Evolutionary conservation across 2,797 vertebrate genomes (phyloP).

Genomic region (Takifugu rubripes): DNA sequence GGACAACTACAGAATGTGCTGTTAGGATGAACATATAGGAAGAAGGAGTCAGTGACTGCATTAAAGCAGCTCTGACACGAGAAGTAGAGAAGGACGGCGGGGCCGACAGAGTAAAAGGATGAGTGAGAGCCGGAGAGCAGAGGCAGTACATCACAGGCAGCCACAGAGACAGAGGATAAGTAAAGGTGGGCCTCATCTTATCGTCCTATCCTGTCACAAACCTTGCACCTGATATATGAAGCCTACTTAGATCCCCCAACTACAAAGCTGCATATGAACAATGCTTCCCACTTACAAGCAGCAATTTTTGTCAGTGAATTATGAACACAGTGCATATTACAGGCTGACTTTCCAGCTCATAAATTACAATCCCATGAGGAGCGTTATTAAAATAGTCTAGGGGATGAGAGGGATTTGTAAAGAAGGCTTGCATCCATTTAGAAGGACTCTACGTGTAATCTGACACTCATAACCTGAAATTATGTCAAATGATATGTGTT

Average conservation of each 20-base stretch:
- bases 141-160: constrained; percentile 63
- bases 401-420: constrained; percentile 16
- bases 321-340: constrained; percentile 35
- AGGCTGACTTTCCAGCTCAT: constrained; percentile 28
- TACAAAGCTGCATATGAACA: constrained; percentile 47
- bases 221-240: constrained; percentile 61
- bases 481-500: not conserved
- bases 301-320: constrained; percentile 54
- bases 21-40: constrained; percentile 28
- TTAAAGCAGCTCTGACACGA: constrained; percentile 42
- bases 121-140: constrained; percentile 61
- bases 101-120: constrained; percentile 54
- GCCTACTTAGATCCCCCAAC: constrained; percentile 46
- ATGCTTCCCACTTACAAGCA: constrained; percentile 43
- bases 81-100: constrained; percentile 35
- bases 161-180: constrained; percentile 60
- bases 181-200: constrained; percentile 68
- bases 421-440: constrained; percentile 9
- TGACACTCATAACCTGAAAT: not conserved
- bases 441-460: constrained; percentile 2
- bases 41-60: constrained; percentile 43
- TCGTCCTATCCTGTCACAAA: constrained; percentile 67
- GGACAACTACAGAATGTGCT: not conserved
- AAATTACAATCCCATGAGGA: constrained; percentile 41
- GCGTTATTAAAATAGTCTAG: constrained; percentile 29